Conservation (phyloP, 2,113 vertebrate genomes). For the Oryctolagus cuniculus region mOryCun1.1 NC_091443.1:9984001-9984500, state of each 20-base stretch:
- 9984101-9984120: no score
- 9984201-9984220: background rate
- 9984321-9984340: background rate
- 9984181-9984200: no score
- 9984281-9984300: background rate
- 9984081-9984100: no score
- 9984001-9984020: background rate
- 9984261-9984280: background rate
- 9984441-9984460: background rate
- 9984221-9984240: background rate
- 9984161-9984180: no score
- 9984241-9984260: no score
- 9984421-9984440: background rate
- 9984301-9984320: background rate
- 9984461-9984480: background rate
- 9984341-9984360: background rate
- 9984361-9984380: background rate
- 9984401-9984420: rapidly evolving
- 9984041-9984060: background rate
- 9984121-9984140: background rate
- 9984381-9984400: no score
- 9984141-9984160: background rate
- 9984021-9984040: background rate
- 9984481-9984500: rapidly evolving
- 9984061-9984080: background rate